Conservation (phyloP, 2,888 invertebrate species). For the Gastracanthus pulcherrimus region DNA sequence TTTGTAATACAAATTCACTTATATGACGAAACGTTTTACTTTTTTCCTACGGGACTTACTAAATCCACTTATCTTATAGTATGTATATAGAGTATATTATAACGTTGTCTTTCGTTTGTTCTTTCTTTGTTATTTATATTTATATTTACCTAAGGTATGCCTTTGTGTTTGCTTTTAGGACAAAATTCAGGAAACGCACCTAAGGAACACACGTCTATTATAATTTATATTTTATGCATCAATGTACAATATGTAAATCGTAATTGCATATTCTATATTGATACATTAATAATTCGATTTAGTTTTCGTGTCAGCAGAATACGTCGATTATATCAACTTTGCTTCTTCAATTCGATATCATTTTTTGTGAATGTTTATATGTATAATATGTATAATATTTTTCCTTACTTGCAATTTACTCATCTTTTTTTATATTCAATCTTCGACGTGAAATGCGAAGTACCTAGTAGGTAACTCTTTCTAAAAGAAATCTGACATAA, state of each 20-base stretch:
- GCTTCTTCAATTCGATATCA: not conserved
- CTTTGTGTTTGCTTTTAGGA: slow-evolving; percentile 45
- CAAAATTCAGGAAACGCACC: slow-evolving; percentile 58
- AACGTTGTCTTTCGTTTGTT: slow-evolving; percentile 1
- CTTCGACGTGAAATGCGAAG: not conserved
- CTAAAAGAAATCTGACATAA: slow-evolving; percentile 26
- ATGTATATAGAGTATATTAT: slow-evolving; percentile 18
- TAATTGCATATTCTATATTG: not conserved
- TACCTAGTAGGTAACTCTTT: too few species aligned
- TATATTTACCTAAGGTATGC: not conserved
- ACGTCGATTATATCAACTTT: slow-evolving; percentile 2
- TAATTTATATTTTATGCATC: slow-evolving; percentile 13
- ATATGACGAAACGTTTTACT: not conserved
- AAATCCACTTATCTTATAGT: slow-evolving; percentile 19
- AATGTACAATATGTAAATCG: slow-evolving; percentile 14
- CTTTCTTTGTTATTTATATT: not conserved
- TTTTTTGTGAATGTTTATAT: not conserved
- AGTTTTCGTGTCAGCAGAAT: not conserved
- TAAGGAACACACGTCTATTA: slow-evolving; percentile 60
- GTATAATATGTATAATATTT: not conserved
- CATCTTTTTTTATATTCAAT: not conserved
- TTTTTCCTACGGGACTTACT: slow-evolving; percentile 11
- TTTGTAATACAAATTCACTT: not conserved
- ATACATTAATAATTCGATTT: slow-evolving; percentile 14
- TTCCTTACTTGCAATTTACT: not conserved